These are phyloP conservation scores for Ceratina australensis DNA, from an alignment of 1,140 invertebrate species.

Conservation along the genomic window DNA sequence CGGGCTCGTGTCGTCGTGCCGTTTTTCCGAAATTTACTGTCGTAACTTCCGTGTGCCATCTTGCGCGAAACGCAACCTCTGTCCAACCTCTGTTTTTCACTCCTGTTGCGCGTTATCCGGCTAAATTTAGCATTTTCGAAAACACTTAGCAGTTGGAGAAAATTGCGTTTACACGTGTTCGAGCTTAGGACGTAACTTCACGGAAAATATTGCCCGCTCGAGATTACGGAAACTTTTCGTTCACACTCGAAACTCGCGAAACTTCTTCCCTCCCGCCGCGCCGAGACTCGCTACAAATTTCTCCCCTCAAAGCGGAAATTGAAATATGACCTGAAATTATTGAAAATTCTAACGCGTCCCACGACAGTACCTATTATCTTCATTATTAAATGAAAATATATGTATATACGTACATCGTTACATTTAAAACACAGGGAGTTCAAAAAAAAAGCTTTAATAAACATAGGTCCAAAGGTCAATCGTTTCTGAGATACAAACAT, in stretches of 20 bases:
- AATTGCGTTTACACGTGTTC: constrained; percentile 22
- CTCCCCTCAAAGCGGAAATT: not conserved
- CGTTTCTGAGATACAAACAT: too few relatives aligned
- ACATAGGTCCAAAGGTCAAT: too few relatives aligned
- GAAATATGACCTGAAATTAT: not conserved
- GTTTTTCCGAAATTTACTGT: not conserved
- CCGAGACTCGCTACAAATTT: not conserved
- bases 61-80: not conserved
- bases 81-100: not conserved
- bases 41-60: too few relatives aligned
- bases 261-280: not conserved
- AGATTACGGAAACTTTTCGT: constrained; percentile 6
- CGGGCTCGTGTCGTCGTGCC: too few relatives aligned
- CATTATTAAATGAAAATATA: too few relatives aligned
- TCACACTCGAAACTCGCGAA: not conserved
- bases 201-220: not conserved
- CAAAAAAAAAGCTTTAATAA: too few relatives aligned
- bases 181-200: not conserved
- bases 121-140: not conserved
- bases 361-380: too few relatives aligned
- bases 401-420: too few relatives aligned
- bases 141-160: not conserved
- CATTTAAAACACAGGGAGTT: too few relatives aligned
- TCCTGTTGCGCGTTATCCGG: not conserved
- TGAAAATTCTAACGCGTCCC: not conserved